A percentile compares a stretch with the other conserved stretches of the same genome.
phyloP scores from a whole-genome alignment of 1,140 invertebrate genomes.

The Rhagoletis pomonella region DNA sequence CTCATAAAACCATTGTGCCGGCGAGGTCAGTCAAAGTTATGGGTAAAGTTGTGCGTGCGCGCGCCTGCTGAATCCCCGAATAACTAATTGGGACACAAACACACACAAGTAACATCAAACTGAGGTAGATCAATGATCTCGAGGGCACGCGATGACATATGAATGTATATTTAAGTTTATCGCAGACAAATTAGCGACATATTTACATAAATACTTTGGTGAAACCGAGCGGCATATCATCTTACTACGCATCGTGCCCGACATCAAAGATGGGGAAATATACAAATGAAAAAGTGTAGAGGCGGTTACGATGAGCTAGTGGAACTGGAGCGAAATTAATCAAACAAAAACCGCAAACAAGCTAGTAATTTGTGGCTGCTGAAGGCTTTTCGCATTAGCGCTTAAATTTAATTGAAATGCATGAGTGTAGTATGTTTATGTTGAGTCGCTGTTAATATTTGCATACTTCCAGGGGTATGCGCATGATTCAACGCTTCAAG shows the following conservation, averaged over 20 bases:
- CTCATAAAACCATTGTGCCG: not conserved
- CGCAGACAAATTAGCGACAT: not conserved
- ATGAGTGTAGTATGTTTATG: not conserved
- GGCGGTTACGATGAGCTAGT: not conserved
- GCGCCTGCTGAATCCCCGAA: not conserved
- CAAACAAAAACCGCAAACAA: not conserved
- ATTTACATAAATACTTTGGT: not conserved
- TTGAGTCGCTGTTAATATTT: not conserved
- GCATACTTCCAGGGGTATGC: not conserved
- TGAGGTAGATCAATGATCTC: not conserved
- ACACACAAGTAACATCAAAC: not conserved
- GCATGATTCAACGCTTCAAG: not conserved
- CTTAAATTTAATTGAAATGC: not conserved
- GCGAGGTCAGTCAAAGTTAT: not conserved
- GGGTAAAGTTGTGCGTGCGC: not conserved
- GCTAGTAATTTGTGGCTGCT: slow-evolving; percentile 30
- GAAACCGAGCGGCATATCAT: too few species aligned
- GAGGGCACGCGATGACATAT: not conserved
- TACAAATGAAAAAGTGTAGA: too few species aligned
- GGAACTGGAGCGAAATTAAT: not conserved
- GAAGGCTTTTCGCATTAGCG: not conserved
- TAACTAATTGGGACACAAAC: not conserved
- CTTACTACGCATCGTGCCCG: too few species aligned
- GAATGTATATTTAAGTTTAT: not conserved
- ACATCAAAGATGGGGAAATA: too few species aligned